phyloP scores from a whole-genome alignment of 37 sponge, comb jelly and placozoan genomes.

The Spongilla lacustris region DNA sequence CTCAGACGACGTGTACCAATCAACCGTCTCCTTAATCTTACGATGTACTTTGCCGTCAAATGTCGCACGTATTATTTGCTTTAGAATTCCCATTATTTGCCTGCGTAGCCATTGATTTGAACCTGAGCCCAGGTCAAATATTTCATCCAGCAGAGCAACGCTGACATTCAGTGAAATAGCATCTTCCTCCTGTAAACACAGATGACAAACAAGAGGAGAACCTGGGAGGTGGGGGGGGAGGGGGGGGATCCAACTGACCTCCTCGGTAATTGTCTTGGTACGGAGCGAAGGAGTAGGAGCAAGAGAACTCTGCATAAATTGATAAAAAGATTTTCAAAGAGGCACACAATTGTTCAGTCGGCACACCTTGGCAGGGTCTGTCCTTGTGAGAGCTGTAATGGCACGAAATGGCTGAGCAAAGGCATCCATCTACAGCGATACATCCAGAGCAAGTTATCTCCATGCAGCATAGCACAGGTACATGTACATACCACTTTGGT shows the following conservation, averaged over 20 bases:
- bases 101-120: conserved; percentile 57
- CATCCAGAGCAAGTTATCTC: background rate
- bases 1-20: conserved; percentile 54
- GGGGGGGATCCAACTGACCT: background rate
- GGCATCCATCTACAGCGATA: background rate
- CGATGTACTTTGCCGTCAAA: conserved; percentile 50
- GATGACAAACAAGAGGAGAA: background rate
- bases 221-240: no score
- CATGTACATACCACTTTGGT: conserved; percentile 35
- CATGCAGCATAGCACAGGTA: background rate
- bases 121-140: conserved; percentile 61
- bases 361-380: background rate
- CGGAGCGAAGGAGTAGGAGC: background rate
- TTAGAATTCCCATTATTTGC: conserved; percentile 51
- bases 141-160: conserved; percentile 60
- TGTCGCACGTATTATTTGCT: conserved; percentile 47
- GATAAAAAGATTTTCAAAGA: background rate
- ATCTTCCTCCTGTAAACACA: conserved; percentile 59
- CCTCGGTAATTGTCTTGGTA: background rate
- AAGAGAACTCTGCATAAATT: background rate
- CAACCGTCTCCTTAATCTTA: conserved; percentile 41
- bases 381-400: background rate
- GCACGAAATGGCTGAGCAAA: conserved; percentile 8
- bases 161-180: conserved; percentile 54
- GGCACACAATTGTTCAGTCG: background rate